Evolutionary conservation across 2,797 vertebrate genomes (phyloP), one percentile per base, ranked within the genome.

Genomic region (Iguana delicatissima): DNA sequence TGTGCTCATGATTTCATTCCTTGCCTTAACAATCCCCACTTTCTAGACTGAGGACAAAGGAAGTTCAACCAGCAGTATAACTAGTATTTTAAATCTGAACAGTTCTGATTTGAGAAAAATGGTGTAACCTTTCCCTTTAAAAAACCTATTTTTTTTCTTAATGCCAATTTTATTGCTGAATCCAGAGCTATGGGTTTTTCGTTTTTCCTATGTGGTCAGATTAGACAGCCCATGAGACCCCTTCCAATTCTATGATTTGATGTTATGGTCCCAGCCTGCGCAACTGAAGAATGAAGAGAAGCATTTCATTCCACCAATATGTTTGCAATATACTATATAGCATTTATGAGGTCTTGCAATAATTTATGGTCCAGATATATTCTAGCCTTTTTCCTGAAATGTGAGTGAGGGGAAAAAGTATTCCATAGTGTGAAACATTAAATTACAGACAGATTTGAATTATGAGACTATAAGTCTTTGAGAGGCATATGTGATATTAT

Each of bases 281-380:
- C n/a, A 57, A 59, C n/a, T 86, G 35, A 77, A 86, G 2, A 77
- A 87, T 64, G 55, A 29, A 77, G 52, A 62, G 69, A 87, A 87
- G 6, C 57, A 77, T 77, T 87, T 62, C 62, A 62, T 87, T 87
- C 38, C 73, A 77, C 57, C 73, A 79, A 64, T 77, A 87, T 87
- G 85, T 29, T 77, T 62, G 73, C 55, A 87, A 87, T 77, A 62
- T 62, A 77, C 35, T 62, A 24, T 6, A 62, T 62, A 62, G 38
- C 57, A 77, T 62, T 77, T 59, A 77, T 86, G 73, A 77, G 85
- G 55, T 86, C 55, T 86, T 42, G 85, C 52, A 62, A 77, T 87
- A 77, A 87, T 77, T 87, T 87, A 77, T 87, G 55, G 16, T 87
- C 24, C 26, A 77, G 35, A 77, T 77, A 77, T 79, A n/a, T 64